Conservation (phyloP, 2,888 invertebrate genomes). For the Sesia apiformis region DNA sequence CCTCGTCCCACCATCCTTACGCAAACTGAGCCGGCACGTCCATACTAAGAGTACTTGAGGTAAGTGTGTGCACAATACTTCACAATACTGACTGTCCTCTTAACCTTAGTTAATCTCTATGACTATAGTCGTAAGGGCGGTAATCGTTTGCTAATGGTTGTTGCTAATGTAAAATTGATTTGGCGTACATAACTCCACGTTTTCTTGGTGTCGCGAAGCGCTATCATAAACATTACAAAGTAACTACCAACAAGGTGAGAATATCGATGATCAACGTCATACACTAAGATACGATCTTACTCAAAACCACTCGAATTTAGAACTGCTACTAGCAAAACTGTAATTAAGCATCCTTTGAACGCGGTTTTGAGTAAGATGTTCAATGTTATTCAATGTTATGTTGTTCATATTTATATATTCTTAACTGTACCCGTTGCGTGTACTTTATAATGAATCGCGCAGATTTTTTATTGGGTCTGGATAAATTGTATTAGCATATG, state of each 20-base stretch:
- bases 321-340: too few relatives aligned
- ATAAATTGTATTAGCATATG: too few relatives aligned
- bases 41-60: slow-evolving; percentile 25
- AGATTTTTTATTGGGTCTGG: too few relatives aligned
- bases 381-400: too few relatives aligned
- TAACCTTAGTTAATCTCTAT: slow-evolving; percentile 2
- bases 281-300: too few relatives aligned
- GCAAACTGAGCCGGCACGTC: slow-evolving; percentile 28
- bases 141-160: slow-evolving; percentile 11
- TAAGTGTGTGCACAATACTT: slow-evolving; percentile 14
- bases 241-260: not conserved
- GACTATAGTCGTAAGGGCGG: slow-evolving; percentile 6
- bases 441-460: too few relatives aligned
- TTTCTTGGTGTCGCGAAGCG: slow-evolving; percentile 32
- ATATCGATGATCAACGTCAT: not conserved
- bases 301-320: too few relatives aligned
- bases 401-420: too few relatives aligned
- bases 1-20: slow-evolving; percentile 37
- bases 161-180: not conserved
- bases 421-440: too few relatives aligned
- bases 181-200: slow-evolving; percentile 22
- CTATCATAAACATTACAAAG: slow-evolving; percentile 1
- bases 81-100: not conserved
- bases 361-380: too few relatives aligned
- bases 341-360: too few relatives aligned